Conservation (phyloP, 2,797 vertebrate species). For the Rallus crepitans region DNA sequence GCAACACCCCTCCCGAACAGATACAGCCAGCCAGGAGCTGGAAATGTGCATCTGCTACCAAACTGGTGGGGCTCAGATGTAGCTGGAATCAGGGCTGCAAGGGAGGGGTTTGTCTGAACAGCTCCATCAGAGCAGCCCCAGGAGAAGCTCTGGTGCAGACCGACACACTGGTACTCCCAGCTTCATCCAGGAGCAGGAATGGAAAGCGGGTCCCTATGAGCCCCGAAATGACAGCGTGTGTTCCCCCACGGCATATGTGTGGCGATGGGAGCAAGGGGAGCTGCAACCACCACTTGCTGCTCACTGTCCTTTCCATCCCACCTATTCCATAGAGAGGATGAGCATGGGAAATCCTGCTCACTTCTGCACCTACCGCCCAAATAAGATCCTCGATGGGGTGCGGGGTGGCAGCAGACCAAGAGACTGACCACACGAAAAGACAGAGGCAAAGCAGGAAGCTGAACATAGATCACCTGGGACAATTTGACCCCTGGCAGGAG, state of each 20-base stretch:
- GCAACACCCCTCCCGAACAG: neutral
- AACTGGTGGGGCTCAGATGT: neutral
- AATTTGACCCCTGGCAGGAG: rapidly evolving
- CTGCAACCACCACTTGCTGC: rapidly evolving
- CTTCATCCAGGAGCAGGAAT: neutral
- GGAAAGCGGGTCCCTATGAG: neutral
- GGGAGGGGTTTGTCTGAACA: neutral
- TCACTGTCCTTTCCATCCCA: neutral
- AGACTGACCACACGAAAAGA: neutral
- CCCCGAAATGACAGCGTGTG: rapidly evolving
- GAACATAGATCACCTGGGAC: neutral
- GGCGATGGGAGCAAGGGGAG: neutral
- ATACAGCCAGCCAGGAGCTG: neutral
- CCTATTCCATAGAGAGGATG: neutral
- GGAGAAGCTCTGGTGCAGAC: neutral
- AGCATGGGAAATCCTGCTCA: neutral
- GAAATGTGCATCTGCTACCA: neutral
- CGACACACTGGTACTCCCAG: neutral
- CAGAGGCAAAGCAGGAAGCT: neutral
- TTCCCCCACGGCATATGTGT: neutral
- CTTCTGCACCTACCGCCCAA: neutral
- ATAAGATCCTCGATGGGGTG: neutral
- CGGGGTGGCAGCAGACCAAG: neutral
- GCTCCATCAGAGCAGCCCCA: neutral
- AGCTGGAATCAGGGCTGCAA: rapidly evolving